Percentiles rank a stretch among this genome's conserved stretches.
phyloP scores from a whole-genome alignment of 1,140 invertebrate genomes.

The Pectinophora gossypiella region DNA sequence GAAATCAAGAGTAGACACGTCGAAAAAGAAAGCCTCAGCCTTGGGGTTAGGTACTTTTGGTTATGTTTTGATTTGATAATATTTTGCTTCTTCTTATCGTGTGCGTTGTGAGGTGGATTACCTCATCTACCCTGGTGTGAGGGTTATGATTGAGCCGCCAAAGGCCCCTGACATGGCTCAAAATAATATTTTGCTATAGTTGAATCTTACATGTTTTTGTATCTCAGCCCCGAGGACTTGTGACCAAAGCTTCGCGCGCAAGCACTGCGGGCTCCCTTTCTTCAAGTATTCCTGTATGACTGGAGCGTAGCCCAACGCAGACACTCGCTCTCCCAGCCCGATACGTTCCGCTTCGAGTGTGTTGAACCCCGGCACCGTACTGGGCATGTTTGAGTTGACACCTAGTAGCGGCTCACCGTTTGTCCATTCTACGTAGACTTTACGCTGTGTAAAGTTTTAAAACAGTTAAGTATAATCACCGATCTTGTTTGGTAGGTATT shows the following conservation, averaged over 20 bases:
- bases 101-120: no score
- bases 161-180: no score
- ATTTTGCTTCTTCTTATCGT: no score
- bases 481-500: neutral
- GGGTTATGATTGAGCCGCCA: no score
- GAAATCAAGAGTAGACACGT: no score
- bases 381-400: constrained; percentile 78
- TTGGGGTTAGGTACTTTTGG: no score
- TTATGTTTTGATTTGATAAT: no score
- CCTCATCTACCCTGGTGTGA: no score
- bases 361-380: constrained; percentile 70
- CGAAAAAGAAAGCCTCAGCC: no score
- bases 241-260: constrained; percentile 87
- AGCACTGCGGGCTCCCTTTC: constrained; percentile 86
- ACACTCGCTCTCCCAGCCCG: constrained; percentile 80
- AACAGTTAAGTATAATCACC: neutral
- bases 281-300: constrained; percentile 91
- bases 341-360: constrained; percentile 82
- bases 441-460: constrained; percentile 69
- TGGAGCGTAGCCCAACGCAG: constrained; percentile 82
- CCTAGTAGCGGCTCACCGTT: constrained; percentile 82
- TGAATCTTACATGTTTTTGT: no score
- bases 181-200: no score
- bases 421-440: constrained; percentile 80
- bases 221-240: constrained; percentile 87